Conservation (phyloP, 1,140 invertebrate genomes). For the Sarcophaga peregrina region DNA sequence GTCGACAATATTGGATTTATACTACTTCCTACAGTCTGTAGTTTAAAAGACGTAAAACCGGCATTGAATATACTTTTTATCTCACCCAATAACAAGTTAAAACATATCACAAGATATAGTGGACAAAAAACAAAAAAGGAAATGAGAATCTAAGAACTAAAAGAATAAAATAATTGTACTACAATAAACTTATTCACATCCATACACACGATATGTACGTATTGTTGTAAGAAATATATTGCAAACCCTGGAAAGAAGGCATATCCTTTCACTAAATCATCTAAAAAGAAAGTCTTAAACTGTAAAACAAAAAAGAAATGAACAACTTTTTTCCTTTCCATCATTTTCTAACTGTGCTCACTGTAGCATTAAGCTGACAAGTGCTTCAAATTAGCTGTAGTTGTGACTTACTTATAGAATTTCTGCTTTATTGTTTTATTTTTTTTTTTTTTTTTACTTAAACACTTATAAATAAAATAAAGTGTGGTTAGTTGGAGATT, state of each 20-base stretch:
- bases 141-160: not conserved
- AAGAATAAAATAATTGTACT: not conserved
- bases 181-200: not conserved
- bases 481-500: too few species aligned
- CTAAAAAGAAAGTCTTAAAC: too few species aligned
- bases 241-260: not conserved
- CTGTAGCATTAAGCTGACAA: conserved; percentile 34
- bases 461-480: too few species aligned
- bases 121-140: not conserved
- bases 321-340: too few species aligned
- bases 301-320: too few species aligned
- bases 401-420: not conserved
- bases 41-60: too few species aligned
- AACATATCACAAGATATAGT: not conserved
- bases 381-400: conserved; percentile 28
- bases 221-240: not conserved
- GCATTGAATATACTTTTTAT: not conserved
- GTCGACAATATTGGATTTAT: too few species aligned
- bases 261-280: not conserved
- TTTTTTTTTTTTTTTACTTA: not conserved
- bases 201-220: not conserved
- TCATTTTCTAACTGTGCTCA: not conserved
- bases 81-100: not conserved
- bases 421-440: not conserved
- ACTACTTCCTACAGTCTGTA: too few species aligned